Conservation (phyloP, 2,797 vertebrate species). For the Sebastolobus altivelis region DNA sequence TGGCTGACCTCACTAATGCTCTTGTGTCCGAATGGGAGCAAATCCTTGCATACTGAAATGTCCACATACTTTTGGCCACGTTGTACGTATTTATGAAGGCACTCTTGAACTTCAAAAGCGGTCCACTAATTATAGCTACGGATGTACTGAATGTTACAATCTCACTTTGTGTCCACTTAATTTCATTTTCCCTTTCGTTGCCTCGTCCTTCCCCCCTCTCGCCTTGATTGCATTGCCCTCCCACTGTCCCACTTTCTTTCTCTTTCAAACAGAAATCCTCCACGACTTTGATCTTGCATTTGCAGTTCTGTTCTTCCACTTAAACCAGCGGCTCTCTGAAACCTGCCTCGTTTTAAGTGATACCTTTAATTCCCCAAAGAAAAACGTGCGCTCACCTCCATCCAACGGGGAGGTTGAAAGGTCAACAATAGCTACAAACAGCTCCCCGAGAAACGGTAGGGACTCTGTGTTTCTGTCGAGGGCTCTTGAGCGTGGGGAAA, state of each 20-base stretch:
- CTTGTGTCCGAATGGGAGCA: not conserved
- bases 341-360: constrained; percentile 41
- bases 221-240: constrained; percentile 20
- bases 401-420: not conserved
- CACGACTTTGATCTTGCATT: constrained; percentile 52
- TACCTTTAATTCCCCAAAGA: constrained; percentile 28
- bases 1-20: not conserved
- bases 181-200: not conserved
- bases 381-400: not conserved
- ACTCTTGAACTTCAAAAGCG: constrained; percentile 14
- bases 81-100: not conserved
- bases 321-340: constrained; percentile 51
- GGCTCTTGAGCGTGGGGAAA: constrained; percentile 12
- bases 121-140: not conserved
- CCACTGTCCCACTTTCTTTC: constrained; percentile 31
- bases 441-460: not conserved
- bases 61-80: not conserved
- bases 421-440: constrained; percentile 33
- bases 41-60: not conserved
- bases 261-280: constrained; percentile 34
- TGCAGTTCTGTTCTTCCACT: constrained; percentile 42
- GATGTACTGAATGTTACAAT: constrained; percentile 6
- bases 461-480: constrained; percentile 12
- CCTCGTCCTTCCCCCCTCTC: not conserved
- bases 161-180: constrained; percentile 1